phyloP scores from a whole-genome alignment of 2,113 vertebrate genomes.

The Aegypius monachus region DNA sequence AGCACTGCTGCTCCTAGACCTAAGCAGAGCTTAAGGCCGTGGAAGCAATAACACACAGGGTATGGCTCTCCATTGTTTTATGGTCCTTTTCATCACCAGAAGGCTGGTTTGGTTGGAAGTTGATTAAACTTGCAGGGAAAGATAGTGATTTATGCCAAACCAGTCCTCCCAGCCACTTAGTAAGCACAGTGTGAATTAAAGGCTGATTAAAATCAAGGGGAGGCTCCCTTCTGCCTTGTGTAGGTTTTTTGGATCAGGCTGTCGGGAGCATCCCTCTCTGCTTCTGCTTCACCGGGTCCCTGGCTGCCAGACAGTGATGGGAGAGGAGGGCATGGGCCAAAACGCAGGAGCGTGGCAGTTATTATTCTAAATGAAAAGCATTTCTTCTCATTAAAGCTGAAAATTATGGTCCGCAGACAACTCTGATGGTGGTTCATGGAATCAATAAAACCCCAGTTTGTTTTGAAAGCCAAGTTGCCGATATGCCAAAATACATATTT shows the following conservation, averaged over 20 bases:
- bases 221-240: background rate
- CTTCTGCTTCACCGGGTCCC: background rate
- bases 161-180: background rate
- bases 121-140: background rate
- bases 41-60: background rate
- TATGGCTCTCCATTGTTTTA: background rate
- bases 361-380: conserved; percentile 45
- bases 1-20: background rate
- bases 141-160: background rate
- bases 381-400: conserved; percentile 56
- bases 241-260: background rate
- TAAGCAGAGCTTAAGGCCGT: background rate
- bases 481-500: conserved; percentile 77
- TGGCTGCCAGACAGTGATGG: background rate
- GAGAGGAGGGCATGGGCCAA: conserved; percentile 9
- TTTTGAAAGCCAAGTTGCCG: conserved; percentile 71
- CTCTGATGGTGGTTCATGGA: conserved; percentile 49
- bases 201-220: background rate
- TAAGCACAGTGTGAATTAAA: background rate
- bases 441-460: conserved; percentile 67
- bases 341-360: background rate
- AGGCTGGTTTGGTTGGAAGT: background rate
- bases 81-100: background rate
- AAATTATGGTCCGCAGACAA: conserved; percentile 63
- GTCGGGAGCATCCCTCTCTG: background rate